Base-by-base conservation (phyloP, 2,113 vertebrate species). In the Redunca redunca region DNA sequence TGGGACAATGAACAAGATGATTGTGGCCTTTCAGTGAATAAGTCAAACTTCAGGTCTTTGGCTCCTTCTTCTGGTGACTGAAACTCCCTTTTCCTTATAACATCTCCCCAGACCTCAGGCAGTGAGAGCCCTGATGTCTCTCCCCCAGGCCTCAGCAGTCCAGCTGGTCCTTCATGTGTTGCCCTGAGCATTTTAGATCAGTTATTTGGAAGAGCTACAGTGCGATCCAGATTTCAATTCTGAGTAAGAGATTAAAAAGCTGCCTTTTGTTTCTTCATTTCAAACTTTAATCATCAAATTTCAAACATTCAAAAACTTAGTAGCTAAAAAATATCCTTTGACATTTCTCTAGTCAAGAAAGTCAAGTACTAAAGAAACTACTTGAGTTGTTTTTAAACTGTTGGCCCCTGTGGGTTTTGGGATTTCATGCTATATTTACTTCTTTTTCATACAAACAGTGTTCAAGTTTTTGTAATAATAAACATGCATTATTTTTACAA, bases 391-490 rank as follows among this genome's bases (percentile, higher is more conserved):
- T 88, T 82, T 82, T 82, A 81, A 95, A 57, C 60, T 17, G 9
- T 83, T 46, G 30, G 14, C 28, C 46, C 11, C 64, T 50, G 15
- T 23, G 21, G 55, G 10, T 71, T 82, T 89, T 53, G 46, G 23
- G 28, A 80, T 96, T 94, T 92, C 36, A 87, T 25, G 23, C 36
- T 71, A 2, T n/a, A 57, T 60, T 91, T 91, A 88, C 26, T 17
- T 53, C 30, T 93, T 84, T 93, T 90, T 95, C 84, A 90, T 80
- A 46, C 67, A 96, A 94, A 86, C 71, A 36, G 19, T 57, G 17
- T 80, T 60, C 50, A 87, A 88, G 46, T 50, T 78, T 81, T 88
- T 90, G 7, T 64, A 62, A 88, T 74, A n/a, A 92, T 83, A 84
- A 87, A 46, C 10, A 64, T 60, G 48, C 3, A 25, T 88, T 91